Evolutionary conservation across 2,888 invertebrate genomes (phyloP).

Genomic region (Stegophylla sp.): DNA sequence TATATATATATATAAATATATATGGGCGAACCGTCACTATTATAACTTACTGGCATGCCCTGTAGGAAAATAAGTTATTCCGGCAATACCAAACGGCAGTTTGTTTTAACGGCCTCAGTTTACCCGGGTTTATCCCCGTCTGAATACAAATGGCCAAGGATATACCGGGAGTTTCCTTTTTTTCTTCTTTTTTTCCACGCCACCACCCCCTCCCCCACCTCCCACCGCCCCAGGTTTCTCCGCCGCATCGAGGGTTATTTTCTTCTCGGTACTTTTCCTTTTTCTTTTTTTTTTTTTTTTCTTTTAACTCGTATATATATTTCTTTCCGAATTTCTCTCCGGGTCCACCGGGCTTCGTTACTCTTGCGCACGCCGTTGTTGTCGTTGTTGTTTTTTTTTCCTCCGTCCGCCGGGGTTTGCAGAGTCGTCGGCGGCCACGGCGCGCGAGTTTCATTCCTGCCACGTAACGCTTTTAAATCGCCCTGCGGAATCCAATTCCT

Average conservation of each 20-base stretch:
- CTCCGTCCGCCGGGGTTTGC: constrained; percentile 60
- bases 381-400: constrained; percentile 63
- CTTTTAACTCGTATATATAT: constrained; percentile 33
- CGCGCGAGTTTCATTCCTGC: constrained; percentile 52
- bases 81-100: constrained; percentile 56
- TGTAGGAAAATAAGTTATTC: constrained; percentile 58
- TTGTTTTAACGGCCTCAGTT: constrained; percentile 57
- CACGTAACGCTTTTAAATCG: constrained; percentile 59
- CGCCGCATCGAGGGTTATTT: constrained; percentile 29
- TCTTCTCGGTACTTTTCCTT: constrained; percentile 58
- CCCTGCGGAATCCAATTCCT: constrained; percentile 53
- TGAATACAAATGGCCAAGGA: constrained; percentile 59
- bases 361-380: not conserved
- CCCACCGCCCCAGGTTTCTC: constrained; percentile 60
- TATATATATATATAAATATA: constrained; percentile 11
- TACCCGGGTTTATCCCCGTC: constrained; percentile 60
- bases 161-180: constrained; percentile 48
- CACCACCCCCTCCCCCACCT: constrained; percentile 47
- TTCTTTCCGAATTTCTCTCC: constrained; percentile 58
- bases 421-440: not conserved
- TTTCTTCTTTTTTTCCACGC: constrained; percentile 52
- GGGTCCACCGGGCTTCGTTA: constrained; percentile 43
- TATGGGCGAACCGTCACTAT: constrained; percentile 58
- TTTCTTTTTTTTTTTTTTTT: constrained; percentile 61
- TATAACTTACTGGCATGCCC: constrained; percentile 53